phyloP scores from a whole-genome alignment of 2,113 vertebrate species.

The Pollachius pollachius region DNA sequence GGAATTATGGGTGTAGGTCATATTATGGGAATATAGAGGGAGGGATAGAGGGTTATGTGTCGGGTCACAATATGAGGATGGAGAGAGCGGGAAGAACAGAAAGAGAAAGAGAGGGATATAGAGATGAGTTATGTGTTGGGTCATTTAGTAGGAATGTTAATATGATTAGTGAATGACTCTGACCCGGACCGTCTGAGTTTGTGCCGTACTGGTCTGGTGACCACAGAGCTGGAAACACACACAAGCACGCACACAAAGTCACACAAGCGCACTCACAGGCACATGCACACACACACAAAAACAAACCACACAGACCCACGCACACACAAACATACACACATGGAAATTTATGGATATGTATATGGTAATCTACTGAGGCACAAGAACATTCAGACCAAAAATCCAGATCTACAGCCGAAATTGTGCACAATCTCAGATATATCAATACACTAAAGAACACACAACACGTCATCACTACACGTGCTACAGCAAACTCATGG shows the following conservation, averaged over 20 bases:
- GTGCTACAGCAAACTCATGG: not conserved
- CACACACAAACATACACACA: not conserved
- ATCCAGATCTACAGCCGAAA: not conserved
- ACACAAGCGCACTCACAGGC: constrained; percentile 3
- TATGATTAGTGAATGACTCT: constrained; percentile 75
- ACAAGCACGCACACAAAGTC: constrained; percentile 17
- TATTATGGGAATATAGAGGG: not conserved
- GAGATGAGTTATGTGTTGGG: constrained; percentile 52
- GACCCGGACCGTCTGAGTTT: constrained; percentile 67
- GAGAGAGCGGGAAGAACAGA: constrained; percentile 14
- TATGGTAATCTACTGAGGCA: not conserved
- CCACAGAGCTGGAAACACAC: constrained; percentile 26
- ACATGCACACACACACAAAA: constrained; percentile 7
- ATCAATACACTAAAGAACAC: not conserved
- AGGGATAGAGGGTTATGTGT: not conserved
- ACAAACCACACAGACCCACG: constrained; percentile 9
- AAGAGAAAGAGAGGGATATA: constrained; percentile 18
- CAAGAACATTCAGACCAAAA: not conserved
- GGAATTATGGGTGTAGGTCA: not conserved
- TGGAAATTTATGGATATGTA: not conserved
- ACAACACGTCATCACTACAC: not conserved
- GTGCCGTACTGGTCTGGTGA: constrained; percentile 62
- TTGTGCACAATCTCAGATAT: not conserved
- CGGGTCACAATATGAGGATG: not conserved
- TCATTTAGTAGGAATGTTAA: constrained; percentile 79